Percentiles rank a stretch among this genome's conserved stretches.
Evolutionary conservation across 2,888 invertebrate species (phyloP).

Genomic region (Heliconius cydno): DNA sequence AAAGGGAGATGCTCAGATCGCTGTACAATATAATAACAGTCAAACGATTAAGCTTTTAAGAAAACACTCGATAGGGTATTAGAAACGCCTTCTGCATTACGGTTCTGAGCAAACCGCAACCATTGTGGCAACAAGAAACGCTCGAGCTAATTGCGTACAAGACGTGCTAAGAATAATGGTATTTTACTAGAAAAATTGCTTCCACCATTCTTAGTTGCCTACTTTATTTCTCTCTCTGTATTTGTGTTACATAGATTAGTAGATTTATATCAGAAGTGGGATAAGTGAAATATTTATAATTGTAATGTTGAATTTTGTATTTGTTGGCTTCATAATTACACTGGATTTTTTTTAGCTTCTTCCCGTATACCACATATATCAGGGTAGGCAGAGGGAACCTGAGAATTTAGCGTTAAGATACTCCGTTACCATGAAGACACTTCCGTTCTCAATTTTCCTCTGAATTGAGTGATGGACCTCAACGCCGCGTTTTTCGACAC

Average conservation of each 20-base stretch:
- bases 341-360: not conserved
- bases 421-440: too few relatives aligned
- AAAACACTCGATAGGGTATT: conserved; percentile 65
- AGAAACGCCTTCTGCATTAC: conserved; percentile 66
- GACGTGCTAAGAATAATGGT: conserved; percentile 68
- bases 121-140: conserved; percentile 56
- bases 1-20: not conserved
- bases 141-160: conserved; percentile 64
- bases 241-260: conserved; percentile 19
- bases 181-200: conserved; percentile 50
- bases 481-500: too few relatives aligned
- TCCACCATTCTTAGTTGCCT: conserved; percentile 49
- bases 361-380: too few relatives aligned
- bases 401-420: too few relatives aligned
- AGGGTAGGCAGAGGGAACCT: too few relatives aligned
- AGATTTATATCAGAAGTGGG: conserved; percentile 17
- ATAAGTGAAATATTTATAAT: not conserved
- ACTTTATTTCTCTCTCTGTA: conserved; percentile 50
- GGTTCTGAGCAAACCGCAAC: conserved; percentile 53
- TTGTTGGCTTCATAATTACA: too few relatives aligned
- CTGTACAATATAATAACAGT: conserved; percentile 13
- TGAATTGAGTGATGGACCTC: too few relatives aligned
- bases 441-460: too few relatives aligned
- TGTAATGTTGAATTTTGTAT: not conserved
- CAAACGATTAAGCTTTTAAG: conserved; percentile 47